Evolutionary conservation across 2,888 invertebrate genomes (phyloP).

Genomic region (Capitulum mitella): DNA sequence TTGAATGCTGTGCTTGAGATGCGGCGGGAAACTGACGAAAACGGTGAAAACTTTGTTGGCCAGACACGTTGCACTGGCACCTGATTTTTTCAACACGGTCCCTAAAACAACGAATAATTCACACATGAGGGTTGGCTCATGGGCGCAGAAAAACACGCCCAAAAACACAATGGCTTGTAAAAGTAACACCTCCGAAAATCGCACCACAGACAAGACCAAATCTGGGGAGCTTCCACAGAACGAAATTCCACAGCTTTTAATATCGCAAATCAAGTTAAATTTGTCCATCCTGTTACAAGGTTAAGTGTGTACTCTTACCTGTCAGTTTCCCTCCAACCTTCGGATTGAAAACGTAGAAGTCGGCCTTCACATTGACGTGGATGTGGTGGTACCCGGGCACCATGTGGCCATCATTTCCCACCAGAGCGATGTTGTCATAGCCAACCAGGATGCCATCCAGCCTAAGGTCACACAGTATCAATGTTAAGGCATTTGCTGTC

Average conservation of each 20-base stretch:
- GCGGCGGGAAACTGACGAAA: background rate
- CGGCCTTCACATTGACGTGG: background rate
- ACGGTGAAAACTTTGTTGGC: background rate
- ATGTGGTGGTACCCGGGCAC: background rate
- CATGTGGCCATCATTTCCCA: background rate
- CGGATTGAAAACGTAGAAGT: slow-evolving; percentile 7
- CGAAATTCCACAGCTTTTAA: too few relatives aligned
- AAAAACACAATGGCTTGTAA: too few relatives aligned
- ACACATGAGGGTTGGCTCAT: too few relatives aligned
- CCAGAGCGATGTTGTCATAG: background rate
- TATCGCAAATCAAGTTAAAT: too few relatives aligned
- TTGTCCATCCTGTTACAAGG: too few relatives aligned
- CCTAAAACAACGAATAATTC: background rate
- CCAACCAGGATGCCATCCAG: slow-evolving; percentile 7
- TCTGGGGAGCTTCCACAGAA: too few relatives aligned
- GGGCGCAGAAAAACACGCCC: too few relatives aligned
- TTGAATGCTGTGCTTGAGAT: background rate
- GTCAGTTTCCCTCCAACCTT: background rate
- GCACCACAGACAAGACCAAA: too few relatives aligned
- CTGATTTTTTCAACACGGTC: background rate
- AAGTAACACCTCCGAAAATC: too few relatives aligned
- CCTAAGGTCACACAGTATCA: background rate
- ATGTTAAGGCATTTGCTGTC: too few relatives aligned
- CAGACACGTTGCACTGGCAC: background rate
- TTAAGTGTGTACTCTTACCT: background rate